phyloP scores from a whole-genome alignment of 2,113 vertebrate genomes.

The Strigops habroptila region DNA sequence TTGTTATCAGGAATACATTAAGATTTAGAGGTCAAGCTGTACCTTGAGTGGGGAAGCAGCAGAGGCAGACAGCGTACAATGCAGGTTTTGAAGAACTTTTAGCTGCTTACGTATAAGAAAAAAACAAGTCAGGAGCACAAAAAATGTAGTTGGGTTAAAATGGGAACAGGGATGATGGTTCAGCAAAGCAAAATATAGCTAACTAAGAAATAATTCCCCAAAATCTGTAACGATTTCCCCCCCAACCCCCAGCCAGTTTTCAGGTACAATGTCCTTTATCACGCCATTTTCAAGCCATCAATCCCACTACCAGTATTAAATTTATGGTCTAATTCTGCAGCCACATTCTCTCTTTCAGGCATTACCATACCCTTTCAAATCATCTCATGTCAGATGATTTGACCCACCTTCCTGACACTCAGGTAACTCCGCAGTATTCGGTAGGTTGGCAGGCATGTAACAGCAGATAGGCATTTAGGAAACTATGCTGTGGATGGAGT shows the following conservation, averaged over 20 bases:
- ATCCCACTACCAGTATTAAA: background rate
- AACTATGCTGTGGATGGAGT: background rate
- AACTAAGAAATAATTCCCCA: background rate
- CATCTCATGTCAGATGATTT: background rate
- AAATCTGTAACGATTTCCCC: background rate
- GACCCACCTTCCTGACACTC: background rate
- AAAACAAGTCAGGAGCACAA: background rate
- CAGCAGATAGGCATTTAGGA: background rate
- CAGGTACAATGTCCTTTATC: background rate
- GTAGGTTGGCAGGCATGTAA: background rate
- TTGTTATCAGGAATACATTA: background rate
- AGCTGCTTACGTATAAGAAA: background rate
- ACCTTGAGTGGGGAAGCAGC: background rate
- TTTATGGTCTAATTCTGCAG: background rate
- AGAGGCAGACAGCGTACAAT: background rate
- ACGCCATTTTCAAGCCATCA: fast-evolving
- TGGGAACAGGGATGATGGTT: background rate
- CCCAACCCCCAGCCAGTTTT: background rate
- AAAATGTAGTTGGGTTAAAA: background rate
- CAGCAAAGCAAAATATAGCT: background rate
- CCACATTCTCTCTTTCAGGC: background rate
- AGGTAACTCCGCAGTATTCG: background rate
- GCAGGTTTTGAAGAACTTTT: background rate
- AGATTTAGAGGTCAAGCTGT: background rate
- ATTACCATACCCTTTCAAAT: background rate